Conservation (phyloP, 2,888 invertebrate genomes). For the Agrilus mali region DNA sequence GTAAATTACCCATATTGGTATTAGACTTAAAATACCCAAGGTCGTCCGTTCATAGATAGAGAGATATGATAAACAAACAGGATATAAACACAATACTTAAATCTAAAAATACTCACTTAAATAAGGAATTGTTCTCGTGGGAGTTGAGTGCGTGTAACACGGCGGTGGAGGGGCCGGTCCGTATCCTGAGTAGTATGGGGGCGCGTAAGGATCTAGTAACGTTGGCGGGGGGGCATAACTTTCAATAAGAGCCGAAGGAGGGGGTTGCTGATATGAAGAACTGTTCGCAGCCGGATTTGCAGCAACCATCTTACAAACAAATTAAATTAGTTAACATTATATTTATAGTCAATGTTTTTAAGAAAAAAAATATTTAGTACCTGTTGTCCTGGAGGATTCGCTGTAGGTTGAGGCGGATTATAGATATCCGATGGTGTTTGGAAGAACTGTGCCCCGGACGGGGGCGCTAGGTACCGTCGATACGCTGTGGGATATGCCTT, state of each 20-base stretch:
- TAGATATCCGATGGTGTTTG: slow-evolving; percentile 39
- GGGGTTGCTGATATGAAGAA: slow-evolving; percentile 33
- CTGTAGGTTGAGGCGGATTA: slow-evolving; percentile 29
- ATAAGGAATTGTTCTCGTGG: slow-evolving; percentile 49
- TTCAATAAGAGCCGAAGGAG: slow-evolving; percentile 25
- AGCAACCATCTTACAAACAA: slow-evolving; percentile 26
- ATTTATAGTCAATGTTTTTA: background rate
- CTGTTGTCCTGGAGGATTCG: slow-evolving; percentile 27
- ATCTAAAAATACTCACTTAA: slow-evolving; percentile 41
- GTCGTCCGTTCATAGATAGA: too few relatives aligned
- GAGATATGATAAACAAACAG: too few relatives aligned
- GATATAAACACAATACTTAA: background rate
- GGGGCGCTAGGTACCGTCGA: slow-evolving; percentile 24
- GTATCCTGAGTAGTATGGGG: slow-evolving; percentile 40
- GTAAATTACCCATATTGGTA: too few relatives aligned
- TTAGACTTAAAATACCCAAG: too few relatives aligned
- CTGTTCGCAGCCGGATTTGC: slow-evolving; percentile 32
- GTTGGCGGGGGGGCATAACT: slow-evolving; percentile 36
- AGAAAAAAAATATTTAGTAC: slow-evolving; percentile 11
- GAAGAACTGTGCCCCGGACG: slow-evolving; percentile 36
- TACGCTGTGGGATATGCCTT: slow-evolving; percentile 26
- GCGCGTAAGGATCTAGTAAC: slow-evolving; percentile 29
- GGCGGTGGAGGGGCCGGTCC: slow-evolving; percentile 34
- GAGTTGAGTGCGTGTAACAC: slow-evolving; percentile 46
- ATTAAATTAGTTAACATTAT: too few relatives aligned